A percentile compares a stretch with the other conserved stretches of the same genome.
phyloP scores from a whole-genome alignment of 2,113 vertebrate species.

The Ptychochromis oligacanthus region DNA sequence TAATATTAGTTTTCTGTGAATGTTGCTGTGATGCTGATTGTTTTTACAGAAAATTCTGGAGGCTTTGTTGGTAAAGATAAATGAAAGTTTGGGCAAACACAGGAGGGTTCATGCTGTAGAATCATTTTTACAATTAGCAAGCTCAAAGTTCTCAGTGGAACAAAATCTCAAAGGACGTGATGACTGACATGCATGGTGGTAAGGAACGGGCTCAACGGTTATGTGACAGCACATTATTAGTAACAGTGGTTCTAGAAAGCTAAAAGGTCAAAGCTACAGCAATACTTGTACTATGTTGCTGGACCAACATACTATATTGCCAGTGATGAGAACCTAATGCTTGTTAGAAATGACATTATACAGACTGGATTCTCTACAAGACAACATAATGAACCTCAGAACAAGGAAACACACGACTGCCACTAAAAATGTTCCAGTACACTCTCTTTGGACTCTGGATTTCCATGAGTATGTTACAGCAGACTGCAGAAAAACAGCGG shows the following conservation, averaged over 20 bases:
- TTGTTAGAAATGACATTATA: neutral
- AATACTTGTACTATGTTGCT: neutral
- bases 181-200: neutral
- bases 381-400: neutral
- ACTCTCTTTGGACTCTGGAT: neutral
- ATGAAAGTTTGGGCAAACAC: neutral
- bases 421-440: neutral
- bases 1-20: neutral
- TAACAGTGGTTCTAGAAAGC: neutral
- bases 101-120: neutral
- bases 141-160: neutral
- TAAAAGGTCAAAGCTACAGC: neutral
- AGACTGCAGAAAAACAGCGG: slow-evolving; percentile 12
- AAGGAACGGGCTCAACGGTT: neutral
- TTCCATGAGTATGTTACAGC: neutral
- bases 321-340: neutral
- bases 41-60: neutral
- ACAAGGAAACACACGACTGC: neutral
- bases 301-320: neutral
- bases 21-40: neutral
- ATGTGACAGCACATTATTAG: neutral
- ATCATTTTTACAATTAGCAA: neutral
- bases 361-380: neutral
- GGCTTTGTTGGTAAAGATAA: neutral
- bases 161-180: neutral